Evolutionary conservation across 2,113 vertebrate species (phyloP), one percentile per base, ranked within the genome.

Genomic region (Arvicanthis niloticus): DNA sequence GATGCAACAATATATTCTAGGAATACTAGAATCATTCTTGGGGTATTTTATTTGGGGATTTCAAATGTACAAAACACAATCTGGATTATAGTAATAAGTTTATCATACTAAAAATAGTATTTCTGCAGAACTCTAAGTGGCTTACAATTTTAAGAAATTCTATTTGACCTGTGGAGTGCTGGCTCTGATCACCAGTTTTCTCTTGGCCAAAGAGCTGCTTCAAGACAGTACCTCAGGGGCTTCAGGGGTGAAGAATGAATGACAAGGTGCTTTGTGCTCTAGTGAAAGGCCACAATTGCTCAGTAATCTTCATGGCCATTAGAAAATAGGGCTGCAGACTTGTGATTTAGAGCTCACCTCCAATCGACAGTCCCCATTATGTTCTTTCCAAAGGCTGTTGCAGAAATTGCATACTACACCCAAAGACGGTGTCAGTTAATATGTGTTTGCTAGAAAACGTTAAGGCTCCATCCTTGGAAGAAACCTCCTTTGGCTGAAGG

Each of bases 191-290:
- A 65, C 26, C 34, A 75, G 26, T 37, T 53, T 58, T 48, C 34
- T 92, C 85, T n/a, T 82, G 93, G 86, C 6, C 56, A 56, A 5
- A 92, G 3, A 67, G 24, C 42, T 5, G 2, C 70, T 60, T 53
- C 76, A 29, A 91, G 53, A 58, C 4, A 31, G 2, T 21, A 53
- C 19, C 42, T 22, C 6, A 31, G 65, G 60, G 31, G 37, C 68
- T 85, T 92, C 40, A 2, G 15, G 68, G 65, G 24, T 60, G 37
- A 91, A 67, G 88, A 87, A 45, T 65, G 53, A 94, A n/a, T 87
- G 68, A 70, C 60, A 58, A 42, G 93, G 89, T 92, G 82, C 86
- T 94, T 76, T n/a, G 82, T 73, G 45, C 45, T 65, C 40, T 62
- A 89, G 53, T 62, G 0, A 4, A 40, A 92, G 72, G 19, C 91